phyloP scores from a whole-genome alignment of 2,797 vertebrate genomes.

The Staurois parvus region DNA sequence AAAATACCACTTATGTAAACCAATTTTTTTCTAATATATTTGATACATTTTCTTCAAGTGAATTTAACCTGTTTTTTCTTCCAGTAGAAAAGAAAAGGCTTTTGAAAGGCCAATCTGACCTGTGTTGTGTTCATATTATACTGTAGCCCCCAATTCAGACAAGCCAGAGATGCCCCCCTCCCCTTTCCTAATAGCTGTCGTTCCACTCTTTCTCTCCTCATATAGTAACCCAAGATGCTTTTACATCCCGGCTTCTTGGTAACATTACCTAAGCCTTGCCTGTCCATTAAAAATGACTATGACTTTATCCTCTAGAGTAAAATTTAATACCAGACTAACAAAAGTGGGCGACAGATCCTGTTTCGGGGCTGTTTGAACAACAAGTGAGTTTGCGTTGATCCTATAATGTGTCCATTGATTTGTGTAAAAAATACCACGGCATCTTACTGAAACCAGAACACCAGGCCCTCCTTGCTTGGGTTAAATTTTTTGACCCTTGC shows the following conservation, averaged over 20 bases:
- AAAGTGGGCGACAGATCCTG: conserved; percentile 64
- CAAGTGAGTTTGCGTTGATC: conserved; percentile 80
- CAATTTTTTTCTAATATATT: background rate
- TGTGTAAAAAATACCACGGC: conserved; percentile 72
- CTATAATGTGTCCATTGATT: conserved; percentile 81
- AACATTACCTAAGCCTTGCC: conserved; percentile 83
- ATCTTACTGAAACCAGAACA: conserved; percentile 75
- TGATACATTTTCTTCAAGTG: background rate
- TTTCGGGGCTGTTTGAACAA: conserved; percentile 81
- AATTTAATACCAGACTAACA: conserved; percentile 79
- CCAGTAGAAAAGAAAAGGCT: background rate
- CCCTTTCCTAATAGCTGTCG: conserved; percentile 4
- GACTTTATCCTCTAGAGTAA: conserved; percentile 79
- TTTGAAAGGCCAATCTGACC: background rate
- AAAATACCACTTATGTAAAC: background rate
- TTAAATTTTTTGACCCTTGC: conserved; percentile 82
- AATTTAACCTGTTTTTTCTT: background rate
- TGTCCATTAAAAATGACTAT: conserved; percentile 81
- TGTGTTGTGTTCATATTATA: conserved; percentile 5
- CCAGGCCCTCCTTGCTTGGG: conserved; percentile 74
- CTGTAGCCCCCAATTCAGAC: conserved; percentile 1
- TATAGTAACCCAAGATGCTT: conserved; percentile 58
- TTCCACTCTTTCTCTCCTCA: conserved; percentile 65
- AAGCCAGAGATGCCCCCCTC: background rate
- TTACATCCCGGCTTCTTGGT: conserved; percentile 63